Evolutionary conservation across 2,888 invertebrate genomes (phyloP).

Genomic region (Trilocha varians): DNA sequence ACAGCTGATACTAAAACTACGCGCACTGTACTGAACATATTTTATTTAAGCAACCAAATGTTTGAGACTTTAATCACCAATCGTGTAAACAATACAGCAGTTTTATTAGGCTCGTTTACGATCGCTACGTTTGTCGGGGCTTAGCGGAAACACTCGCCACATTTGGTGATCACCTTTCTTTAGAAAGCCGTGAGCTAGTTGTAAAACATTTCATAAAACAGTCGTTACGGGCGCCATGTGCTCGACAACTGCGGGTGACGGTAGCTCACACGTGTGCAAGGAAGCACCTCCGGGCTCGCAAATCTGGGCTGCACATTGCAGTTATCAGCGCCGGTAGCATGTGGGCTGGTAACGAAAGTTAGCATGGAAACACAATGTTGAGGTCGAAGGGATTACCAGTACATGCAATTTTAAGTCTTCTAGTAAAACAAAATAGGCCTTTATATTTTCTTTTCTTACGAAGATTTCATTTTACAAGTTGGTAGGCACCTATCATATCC

Average conservation of each 20-base stretch:
- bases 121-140: constrained; percentile 9
- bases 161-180: constrained; percentile 63
- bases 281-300: constrained; percentile 42
- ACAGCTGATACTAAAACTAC: not conserved
- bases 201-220: constrained; percentile 64
- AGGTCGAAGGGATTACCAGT: no score
- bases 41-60: no score
- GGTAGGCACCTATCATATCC: no score
- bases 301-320: constrained; percentile 64
- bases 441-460: no score
- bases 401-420: no score
- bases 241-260: constrained; percentile 33
- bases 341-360: not conserved
- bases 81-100: constrained; percentile 30
- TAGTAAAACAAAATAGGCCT: no score
- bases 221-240: constrained; percentile 52
- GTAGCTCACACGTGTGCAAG: constrained; percentile 54
- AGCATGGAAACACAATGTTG: constrained; percentile 23
- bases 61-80: constrained; percentile 17
- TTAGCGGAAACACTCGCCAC: constrained; percentile 42
- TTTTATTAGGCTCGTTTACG: constrained; percentile 20
- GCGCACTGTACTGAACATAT: not conserved
- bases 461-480: no score
- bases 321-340: constrained; percentile 29
- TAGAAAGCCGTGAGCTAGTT: constrained; percentile 52